Evolutionary conservation across 2,113 vertebrate species (phyloP).

Genomic region (Galbula dea): DNA sequence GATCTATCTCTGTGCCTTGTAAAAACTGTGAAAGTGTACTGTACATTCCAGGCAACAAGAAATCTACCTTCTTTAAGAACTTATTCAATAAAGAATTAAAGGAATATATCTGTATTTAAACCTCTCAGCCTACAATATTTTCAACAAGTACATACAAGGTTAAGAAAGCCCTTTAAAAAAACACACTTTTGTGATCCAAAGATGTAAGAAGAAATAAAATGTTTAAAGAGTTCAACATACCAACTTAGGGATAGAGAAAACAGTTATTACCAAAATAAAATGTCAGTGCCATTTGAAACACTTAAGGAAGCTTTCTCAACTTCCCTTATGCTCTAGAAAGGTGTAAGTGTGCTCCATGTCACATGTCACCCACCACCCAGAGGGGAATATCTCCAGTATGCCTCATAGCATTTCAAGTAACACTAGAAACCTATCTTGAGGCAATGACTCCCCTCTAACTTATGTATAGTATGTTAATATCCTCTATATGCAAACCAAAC

Average conservation of each 20-base stretch:
- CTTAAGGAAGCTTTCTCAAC: rapidly evolving
- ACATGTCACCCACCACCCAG: neutral
- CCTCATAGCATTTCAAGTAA: neutral
- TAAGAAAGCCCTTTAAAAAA: neutral
- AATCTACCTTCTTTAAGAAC: neutral
- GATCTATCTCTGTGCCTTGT: neutral
- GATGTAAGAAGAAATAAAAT: neutral
- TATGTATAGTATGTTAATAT: neutral
- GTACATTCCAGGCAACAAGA: neutral
- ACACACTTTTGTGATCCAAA: neutral
- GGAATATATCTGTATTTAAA: neutral
- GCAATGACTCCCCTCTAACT: neutral
- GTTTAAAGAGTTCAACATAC: neutral
- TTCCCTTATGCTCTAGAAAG: neutral
- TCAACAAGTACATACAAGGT: neutral
- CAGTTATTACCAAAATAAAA: neutral
- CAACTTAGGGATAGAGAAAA: neutral
- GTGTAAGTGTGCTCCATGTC: neutral
- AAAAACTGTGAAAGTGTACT: neutral
- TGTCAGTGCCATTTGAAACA: neutral
- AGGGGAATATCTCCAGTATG: neutral
- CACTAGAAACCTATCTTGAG: neutral
- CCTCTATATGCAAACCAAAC: neutral
- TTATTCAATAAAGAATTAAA: neutral
- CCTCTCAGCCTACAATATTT: neutral